These are phyloP conservation scores for Magallana angulata DNA, from an alignment of 1,140 invertebrate species.

Conservation along the genomic window DNA sequence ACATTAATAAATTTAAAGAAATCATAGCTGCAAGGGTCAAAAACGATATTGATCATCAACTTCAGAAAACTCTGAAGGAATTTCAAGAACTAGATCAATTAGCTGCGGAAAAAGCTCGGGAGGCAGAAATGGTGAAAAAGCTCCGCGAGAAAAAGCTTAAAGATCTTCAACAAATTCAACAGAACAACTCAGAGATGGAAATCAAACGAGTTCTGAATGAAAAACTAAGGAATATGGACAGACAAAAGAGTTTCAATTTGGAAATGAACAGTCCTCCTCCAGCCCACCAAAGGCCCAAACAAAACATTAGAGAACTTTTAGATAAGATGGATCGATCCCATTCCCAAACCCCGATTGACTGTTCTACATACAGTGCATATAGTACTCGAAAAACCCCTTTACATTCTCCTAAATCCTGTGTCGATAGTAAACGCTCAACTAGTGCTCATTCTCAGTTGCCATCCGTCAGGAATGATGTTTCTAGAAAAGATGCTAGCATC, in stretches of 20 bases:
- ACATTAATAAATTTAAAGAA: slow-evolving; percentile 4
- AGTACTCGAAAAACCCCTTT: slow-evolving; percentile 31
- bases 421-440: not conserved
- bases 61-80: not conserved
- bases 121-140: not conserved
- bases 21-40: slow-evolving; percentile 2
- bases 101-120: not conserved
- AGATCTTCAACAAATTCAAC: slow-evolving; percentile 16
- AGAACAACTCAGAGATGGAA: slow-evolving; percentile 23
- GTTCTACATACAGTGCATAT: not conserved
- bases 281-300: slow-evolving; percentile 12
- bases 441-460: not conserved
- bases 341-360: not conserved
- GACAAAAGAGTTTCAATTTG: not conserved
- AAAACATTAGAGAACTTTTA: slow-evolving; percentile 31
- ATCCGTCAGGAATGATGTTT: not conserved
- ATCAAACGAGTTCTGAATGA: not conserved
- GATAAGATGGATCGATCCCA: slow-evolving; percentile 28
- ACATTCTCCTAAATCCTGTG: not conserved
- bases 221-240: not conserved
- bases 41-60: not conserved
- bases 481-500: not conserved
- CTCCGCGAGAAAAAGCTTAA: slow-evolving; percentile 5
- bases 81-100: slow-evolving; percentile 19
- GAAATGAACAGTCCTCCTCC: slow-evolving; percentile 27